Evolutionary conservation across 37 sponge, comb jelly and placozoan genomes (phyloP).

Genomic region (Beroe forskalii): DNA sequence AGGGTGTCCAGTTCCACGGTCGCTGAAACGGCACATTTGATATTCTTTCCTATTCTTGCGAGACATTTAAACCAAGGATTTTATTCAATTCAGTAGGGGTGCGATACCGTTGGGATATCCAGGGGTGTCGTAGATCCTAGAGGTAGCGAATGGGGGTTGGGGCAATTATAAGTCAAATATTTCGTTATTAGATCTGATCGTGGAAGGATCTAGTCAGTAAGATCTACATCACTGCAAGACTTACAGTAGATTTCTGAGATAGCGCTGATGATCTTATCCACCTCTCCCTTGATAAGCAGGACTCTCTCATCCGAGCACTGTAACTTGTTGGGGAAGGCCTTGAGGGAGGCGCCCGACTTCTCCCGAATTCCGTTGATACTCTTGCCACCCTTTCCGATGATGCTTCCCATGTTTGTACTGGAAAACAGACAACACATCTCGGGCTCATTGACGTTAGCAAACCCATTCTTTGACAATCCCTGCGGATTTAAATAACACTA

Average conservation of each 20-base stretch:
- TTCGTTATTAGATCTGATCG: no score
- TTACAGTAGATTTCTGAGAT: constrained; percentile 15
- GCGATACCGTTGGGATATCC: no score
- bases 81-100: no score
- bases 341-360: not conserved
- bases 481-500: no score
- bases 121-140: no score
- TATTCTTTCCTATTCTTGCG: no score
- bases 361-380: constrained; percentile 10
- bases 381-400: constrained; percentile 53
- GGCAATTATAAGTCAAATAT: no score
- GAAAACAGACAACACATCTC: constrained; percentile 31
- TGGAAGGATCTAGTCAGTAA: no score
- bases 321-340: constrained; percentile 50
- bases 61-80: no score
- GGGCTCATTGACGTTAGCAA: constrained; percentile 17
- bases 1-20: not conserved
- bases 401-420: not conserved
- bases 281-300: constrained; percentile 9
- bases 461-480: constrained; percentile 24
- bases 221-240: no score
- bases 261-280: constrained; percentile 15
- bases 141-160: no score
- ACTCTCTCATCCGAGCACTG: constrained; percentile 31
- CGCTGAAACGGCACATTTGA: not conserved